Conservation (phyloP, 2,888 invertebrate species). For the Papilio protenor region DNA sequence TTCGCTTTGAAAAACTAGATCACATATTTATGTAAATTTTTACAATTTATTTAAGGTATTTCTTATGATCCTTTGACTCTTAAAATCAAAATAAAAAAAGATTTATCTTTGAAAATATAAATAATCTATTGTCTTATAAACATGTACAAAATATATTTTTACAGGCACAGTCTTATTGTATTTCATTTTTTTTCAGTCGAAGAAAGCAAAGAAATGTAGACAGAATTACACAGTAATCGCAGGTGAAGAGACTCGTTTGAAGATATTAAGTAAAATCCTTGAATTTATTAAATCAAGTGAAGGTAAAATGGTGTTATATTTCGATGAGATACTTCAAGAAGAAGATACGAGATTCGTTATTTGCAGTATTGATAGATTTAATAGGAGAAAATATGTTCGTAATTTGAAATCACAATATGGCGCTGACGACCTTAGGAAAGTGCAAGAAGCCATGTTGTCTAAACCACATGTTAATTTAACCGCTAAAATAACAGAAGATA, state of each 20-base stretch:
- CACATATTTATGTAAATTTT: no score
- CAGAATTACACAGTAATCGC: neutral
- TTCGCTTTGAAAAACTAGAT: no score
- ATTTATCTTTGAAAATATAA: no score
- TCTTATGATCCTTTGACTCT: no score
- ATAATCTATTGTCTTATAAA: no score
- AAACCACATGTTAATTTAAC: neutral
- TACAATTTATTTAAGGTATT: no score
- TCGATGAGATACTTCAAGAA: slow-evolving; percentile 11
- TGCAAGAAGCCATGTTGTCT: slow-evolving; percentile 15
- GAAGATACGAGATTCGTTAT: slow-evolving; percentile 11
- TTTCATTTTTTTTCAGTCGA: slow-evolving; percentile 16
- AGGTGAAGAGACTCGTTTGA: slow-evolving; percentile 11
- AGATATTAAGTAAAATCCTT: slow-evolving; percentile 20
- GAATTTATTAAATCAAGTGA: slow-evolving; percentile 22
- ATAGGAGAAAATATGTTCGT: slow-evolving; percentile 10
- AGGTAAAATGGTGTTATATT: slow-evolving; percentile 5
- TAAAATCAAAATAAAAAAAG: no score
- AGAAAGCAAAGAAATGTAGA: neutral
- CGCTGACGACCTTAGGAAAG: neutral
- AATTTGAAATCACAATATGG: slow-evolving; percentile 9
- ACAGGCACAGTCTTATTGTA: neutral
- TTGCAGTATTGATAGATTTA: slow-evolving; percentile 15
- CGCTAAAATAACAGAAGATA: neutral
- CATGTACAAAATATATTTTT: no score